Conservation (phyloP, 1,140 invertebrate genomes). For the Cydia splendana region DNA sequence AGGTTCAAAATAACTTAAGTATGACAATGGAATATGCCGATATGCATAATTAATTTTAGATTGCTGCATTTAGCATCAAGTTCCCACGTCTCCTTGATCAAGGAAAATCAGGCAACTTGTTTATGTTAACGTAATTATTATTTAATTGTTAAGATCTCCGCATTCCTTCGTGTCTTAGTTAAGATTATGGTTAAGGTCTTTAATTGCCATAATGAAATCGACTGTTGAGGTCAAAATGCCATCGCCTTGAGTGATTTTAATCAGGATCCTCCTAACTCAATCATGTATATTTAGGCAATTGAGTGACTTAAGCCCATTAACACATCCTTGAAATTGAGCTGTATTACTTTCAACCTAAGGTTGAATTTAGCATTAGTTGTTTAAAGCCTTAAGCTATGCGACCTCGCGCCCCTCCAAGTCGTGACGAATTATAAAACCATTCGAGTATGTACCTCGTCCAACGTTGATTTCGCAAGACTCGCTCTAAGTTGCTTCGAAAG, state of each 20-base stretch:
- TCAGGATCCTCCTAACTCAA: constrained; percentile 26
- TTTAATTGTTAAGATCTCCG: constrained; percentile 31
- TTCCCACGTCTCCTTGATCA: constrained; percentile 34
- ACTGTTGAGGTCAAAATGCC: constrained; percentile 18
- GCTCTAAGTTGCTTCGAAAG: not conserved
- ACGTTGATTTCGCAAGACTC: constrained; percentile 8
- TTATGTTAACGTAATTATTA: constrained; percentile 6
- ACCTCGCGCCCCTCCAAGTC: not conserved
- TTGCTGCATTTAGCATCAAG: constrained; percentile 10
- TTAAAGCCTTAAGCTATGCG: not conserved
- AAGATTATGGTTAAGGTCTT: constrained; percentile 14
- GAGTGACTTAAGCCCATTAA: not conserved
- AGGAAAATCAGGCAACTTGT: constrained; percentile 37
- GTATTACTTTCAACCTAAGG: not conserved
- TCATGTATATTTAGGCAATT: constrained; percentile 8
- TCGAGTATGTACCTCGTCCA: constrained; percentile 28
- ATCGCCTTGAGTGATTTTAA: constrained; percentile 18
- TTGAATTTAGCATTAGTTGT: not conserved
- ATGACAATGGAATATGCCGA: not conserved
- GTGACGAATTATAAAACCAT: constrained; percentile 30
- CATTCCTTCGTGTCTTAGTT: constrained; percentile 27
- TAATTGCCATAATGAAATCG: constrained; percentile 22
- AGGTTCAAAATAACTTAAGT: not conserved
- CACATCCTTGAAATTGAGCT: not conserved
- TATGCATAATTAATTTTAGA: not conserved